These are phyloP conservation scores for Cyclina sinensis DNA, from an alignment of 1,140 invertebrate genomes.

Conservation along the genomic window DNA sequence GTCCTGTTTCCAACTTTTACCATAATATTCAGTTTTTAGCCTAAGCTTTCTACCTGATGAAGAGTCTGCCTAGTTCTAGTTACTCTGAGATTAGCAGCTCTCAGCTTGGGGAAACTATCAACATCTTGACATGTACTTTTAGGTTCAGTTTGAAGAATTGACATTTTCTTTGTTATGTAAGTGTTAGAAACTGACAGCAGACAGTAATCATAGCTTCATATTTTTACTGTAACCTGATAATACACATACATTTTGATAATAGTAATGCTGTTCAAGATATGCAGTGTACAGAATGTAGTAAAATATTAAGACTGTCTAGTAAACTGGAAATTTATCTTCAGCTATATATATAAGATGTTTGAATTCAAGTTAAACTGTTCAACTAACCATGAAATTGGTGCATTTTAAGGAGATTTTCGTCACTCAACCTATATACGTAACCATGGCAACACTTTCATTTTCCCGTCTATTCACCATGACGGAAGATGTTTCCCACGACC, in stretches of 20 bases:
- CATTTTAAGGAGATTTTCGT: conserved; percentile 37
- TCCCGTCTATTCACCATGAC: conserved; percentile 45
- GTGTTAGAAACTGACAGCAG: neutral
- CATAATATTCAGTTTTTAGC: too few species aligned
- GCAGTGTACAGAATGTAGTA: neutral
- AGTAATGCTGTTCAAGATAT: neutral
- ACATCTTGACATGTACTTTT: too few species aligned
- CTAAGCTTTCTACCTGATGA: too few species aligned
- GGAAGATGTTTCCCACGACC: conserved; percentile 53
- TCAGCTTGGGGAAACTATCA: too few species aligned
- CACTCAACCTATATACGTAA: conserved; percentile 19
- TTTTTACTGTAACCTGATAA: conserved; percentile 6
- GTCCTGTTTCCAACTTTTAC: too few species aligned
- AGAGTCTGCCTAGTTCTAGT: too few species aligned
- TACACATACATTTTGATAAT: neutral
- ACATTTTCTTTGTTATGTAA: conserved; percentile 22
- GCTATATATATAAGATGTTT: conserved; percentile 26
- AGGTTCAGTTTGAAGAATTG: neutral
- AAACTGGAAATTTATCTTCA: neutral
- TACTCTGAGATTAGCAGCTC: too few species aligned
- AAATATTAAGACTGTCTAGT: neutral
- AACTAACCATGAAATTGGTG: conserved; percentile 27
- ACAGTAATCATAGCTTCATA: neutral
- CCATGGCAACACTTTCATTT: conserved; percentile 51
- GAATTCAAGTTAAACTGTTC: conserved; percentile 12